Conservation (phyloP, 1,140 invertebrate species). For the Drosophila pseudoananassae region DNA sequence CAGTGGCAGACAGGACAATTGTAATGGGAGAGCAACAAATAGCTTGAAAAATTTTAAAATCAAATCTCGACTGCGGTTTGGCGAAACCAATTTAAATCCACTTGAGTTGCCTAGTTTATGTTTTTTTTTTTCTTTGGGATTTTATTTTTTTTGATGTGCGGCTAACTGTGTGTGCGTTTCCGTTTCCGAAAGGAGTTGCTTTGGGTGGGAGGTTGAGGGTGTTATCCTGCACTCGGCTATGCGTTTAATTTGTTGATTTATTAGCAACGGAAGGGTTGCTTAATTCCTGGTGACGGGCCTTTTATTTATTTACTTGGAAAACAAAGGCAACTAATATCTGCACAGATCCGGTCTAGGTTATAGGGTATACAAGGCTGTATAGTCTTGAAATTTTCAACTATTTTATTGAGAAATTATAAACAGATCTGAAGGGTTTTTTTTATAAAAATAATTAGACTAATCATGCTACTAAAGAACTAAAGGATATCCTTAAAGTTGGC, state of each 20-base stretch:
- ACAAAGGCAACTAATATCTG: constrained; percentile 26
- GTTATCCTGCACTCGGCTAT: constrained; percentile 47
- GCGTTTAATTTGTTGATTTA: constrained; percentile 81
- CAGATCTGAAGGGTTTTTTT: too few relatives aligned
- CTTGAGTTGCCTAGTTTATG: constrained; percentile 53
- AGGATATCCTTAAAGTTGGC: not conserved
- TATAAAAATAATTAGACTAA: too few relatives aligned
- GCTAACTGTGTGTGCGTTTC: constrained; percentile 78
- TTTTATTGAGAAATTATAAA: not conserved
- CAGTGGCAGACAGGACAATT: constrained; percentile 47
- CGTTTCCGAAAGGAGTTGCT: constrained; percentile 42
- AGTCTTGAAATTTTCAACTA: not conserved
- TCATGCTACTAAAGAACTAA: too few relatives aligned
- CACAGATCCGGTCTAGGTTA: not conserved
- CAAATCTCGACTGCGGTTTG: constrained; percentile 56
- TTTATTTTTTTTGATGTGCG: constrained; percentile 48
- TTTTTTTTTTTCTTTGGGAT: not conserved
- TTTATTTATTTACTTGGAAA: constrained; percentile 63
- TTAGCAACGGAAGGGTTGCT: constrained; percentile 79
- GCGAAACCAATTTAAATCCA: constrained; percentile 73
- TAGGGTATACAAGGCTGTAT: not conserved
- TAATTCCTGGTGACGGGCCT: constrained; percentile 65
- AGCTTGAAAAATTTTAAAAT: constrained; percentile 58
- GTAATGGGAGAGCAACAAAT: constrained; percentile 23
- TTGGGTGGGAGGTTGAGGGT: not conserved